phyloP scores from a whole-genome alignment of 2,888 invertebrate species.

The Neoaliturus tenellus region DNA sequence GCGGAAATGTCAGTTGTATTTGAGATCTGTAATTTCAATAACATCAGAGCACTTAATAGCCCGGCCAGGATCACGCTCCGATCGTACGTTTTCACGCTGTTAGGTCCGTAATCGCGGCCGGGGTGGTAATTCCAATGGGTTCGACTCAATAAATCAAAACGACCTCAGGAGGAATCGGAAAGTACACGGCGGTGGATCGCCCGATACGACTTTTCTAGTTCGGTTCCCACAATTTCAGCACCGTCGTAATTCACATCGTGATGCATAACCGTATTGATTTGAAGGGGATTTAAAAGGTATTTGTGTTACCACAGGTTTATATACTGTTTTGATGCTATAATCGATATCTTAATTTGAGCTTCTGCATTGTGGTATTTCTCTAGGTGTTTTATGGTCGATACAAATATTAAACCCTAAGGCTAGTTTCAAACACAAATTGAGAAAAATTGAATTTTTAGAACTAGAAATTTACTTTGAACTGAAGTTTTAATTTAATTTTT shows the following conservation, averaged over 20 bases:
- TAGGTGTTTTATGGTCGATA: no score
- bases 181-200: not conserved
- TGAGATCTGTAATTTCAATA: constrained; percentile 48
- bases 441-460: no score
- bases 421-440: no score
- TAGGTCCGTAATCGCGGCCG: not conserved
- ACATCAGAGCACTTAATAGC: constrained; percentile 27
- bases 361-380: no score
- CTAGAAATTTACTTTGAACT: no score
- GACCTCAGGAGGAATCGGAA: not conserved
- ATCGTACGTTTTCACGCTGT: constrained; percentile 47
- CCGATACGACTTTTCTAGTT: not conserved
- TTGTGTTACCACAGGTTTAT: no score
- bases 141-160: constrained; percentile 31
- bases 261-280: not conserved
- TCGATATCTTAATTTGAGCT: no score
- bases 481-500: no score
- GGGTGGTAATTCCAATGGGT: constrained; percentile 33
- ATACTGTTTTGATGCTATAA: no score
- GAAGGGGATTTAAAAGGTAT: not conserved
- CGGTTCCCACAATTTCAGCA: constrained; percentile 21
- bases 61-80: constrained; percentile 7
- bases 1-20: constrained; percentile 46
- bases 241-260: not conserved
- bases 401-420: no score